Evolutionary conservation across 2,888 invertebrate species (phyloP).

Genomic region (Dromius quadrimaculatus): DNA sequence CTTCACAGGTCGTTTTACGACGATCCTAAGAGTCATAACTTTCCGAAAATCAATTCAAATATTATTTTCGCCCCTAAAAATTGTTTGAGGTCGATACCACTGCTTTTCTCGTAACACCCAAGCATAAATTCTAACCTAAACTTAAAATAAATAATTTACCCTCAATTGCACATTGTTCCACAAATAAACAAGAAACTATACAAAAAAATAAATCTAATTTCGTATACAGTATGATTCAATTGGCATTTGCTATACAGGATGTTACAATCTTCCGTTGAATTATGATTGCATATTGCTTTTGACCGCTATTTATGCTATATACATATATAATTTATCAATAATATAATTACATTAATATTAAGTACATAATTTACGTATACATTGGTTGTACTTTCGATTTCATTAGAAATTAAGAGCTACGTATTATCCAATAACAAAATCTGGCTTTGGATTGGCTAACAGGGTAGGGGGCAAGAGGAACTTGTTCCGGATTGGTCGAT

Average conservation of each 20-base stretch:
- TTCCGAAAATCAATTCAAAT: no score
- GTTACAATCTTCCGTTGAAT: slow-evolving; percentile 30
- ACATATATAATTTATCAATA: slow-evolving; percentile 53
- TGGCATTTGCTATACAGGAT: neutral
- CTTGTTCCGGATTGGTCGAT: slow-evolving; percentile 41
- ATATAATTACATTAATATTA: slow-evolving; percentile 54
- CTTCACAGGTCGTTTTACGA: no score
- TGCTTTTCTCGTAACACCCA: neutral
- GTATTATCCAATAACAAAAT: slow-evolving; percentile 34
- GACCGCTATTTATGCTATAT: slow-evolving; percentile 49
- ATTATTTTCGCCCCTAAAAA: no score
- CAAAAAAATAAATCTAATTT: slow-evolving; percentile 6
- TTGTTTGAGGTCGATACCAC: no score
- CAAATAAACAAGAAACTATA: slow-evolving; percentile 21
- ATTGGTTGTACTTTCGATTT: slow-evolving; percentile 66
- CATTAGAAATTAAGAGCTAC: slow-evolving; percentile 51
- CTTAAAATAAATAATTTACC: slow-evolving; percentile 2
- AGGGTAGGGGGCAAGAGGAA: slow-evolving; percentile 22
- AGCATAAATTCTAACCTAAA: slow-evolving; percentile 4
- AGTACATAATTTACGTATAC: slow-evolving; percentile 64
- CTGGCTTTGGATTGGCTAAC: slow-evolving; percentile 26
- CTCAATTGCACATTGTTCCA: slow-evolving; percentile 8
- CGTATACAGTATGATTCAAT: slow-evolving; percentile 16
- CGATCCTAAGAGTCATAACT: no score
- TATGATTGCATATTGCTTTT: slow-evolving; percentile 38